Conservation (phyloP, 2,113 vertebrate genomes). For the Entomyzon cyanotis region DNA sequence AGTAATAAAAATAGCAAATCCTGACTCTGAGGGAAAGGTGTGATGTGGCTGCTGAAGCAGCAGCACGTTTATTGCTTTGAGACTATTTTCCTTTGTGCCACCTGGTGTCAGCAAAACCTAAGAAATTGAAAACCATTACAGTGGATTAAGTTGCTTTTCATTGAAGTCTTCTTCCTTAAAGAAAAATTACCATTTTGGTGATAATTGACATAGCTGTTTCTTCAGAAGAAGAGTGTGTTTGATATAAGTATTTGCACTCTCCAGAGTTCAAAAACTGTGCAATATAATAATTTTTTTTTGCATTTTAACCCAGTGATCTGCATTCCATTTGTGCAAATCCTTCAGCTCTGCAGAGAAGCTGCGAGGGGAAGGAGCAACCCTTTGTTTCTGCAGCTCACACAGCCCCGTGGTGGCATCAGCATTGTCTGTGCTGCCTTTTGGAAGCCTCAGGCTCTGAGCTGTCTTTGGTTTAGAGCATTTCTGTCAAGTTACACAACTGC, state of each 20-base stretch:
- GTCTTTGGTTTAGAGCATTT: background rate
- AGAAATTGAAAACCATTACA: background rate
- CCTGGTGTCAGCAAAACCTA: conserved; percentile 68
- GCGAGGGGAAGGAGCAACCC: accelerated
- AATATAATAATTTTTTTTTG: background rate
- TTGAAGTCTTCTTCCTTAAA: background rate
- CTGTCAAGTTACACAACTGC: accelerated
- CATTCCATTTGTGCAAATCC: background rate
- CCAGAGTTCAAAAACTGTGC: background rate
- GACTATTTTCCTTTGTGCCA: background rate
- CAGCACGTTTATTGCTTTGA: background rate
- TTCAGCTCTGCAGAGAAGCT: background rate
- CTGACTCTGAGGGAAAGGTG: background rate
- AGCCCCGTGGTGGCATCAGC: background rate
- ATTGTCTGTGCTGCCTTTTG: background rate
- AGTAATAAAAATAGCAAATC: background rate
- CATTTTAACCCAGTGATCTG: accelerated
- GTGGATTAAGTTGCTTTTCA: background rate
- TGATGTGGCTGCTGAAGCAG: background rate
- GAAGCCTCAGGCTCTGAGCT: background rate
- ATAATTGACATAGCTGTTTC: background rate
- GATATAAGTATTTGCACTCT: background rate
- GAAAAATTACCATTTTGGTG: background rate
- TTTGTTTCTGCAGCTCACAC: background rate
- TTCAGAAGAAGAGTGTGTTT: background rate